phyloP scores from a whole-genome alignment of 2,888 invertebrate species.

The Caenorhabditis becei region DNA sequence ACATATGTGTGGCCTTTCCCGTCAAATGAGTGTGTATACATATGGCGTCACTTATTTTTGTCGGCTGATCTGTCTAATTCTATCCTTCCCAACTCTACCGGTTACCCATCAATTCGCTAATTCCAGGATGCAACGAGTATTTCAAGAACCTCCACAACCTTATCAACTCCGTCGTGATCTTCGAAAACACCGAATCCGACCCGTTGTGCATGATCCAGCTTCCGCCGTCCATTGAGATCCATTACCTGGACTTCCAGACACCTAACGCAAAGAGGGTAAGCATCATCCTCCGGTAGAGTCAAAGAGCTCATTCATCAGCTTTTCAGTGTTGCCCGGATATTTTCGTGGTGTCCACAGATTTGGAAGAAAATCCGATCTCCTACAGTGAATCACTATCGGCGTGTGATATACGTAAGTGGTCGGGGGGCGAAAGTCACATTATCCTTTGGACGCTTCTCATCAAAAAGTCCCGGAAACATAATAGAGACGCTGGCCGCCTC shows the following conservation, averaged over 20 bases:
- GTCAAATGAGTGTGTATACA: not conserved
- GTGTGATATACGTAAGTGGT: conserved; percentile 52
- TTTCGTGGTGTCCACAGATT: conserved; percentile 28
- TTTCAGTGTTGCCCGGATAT: conserved; percentile 55
- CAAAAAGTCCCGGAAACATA: conserved; percentile 24
- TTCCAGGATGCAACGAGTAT: conserved; percentile 39
- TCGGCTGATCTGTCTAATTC: not conserved
- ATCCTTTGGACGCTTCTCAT: conserved; percentile 23
- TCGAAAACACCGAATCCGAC: conserved; percentile 13
- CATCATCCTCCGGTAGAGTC: not conserved
- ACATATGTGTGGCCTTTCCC: conserved; percentile 34
- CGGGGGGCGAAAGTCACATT: conserved; percentile 18
- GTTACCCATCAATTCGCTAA: not conserved
- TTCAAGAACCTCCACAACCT: conserved; percentile 21
- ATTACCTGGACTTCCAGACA: conserved; percentile 20
- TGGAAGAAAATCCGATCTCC: conserved; percentile 11
- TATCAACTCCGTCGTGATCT: conserved; percentile 2
- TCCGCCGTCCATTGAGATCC: conserved; percentile 34
- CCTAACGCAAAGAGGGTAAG: conserved; percentile 7
- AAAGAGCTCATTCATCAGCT: conserved; percentile 6
- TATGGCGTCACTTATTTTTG: conserved; percentile 30
- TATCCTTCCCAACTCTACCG: not conserved
- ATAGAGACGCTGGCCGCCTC: conserved; percentile 1
- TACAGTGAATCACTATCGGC: conserved; percentile 39
- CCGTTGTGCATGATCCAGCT: conserved; percentile 37